Evolutionary conservation across 2,888 invertebrate species (phyloP).

Genomic region (Ichneumoninae sp.): DNA sequence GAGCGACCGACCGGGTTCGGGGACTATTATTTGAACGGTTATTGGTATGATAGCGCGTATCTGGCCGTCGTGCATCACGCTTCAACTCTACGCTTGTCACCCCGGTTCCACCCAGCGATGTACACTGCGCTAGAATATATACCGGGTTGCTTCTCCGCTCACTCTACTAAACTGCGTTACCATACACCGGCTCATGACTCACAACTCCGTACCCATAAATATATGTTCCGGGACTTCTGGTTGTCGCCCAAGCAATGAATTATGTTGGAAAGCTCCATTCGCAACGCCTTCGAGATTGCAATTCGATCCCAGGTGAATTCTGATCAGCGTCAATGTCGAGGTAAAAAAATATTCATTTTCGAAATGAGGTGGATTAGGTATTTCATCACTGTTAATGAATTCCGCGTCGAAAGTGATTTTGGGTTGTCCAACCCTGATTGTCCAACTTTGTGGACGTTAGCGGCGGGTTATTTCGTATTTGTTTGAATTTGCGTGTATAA

Average conservation of each 20-base stretch:
- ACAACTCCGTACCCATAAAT: conserved; percentile 72
- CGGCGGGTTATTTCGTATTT: background rate
- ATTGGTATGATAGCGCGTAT: conserved; percentile 82
- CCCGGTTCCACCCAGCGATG: conserved; percentile 72
- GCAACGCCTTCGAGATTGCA: conserved; percentile 49
- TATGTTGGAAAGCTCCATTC: conserved; percentile 64
- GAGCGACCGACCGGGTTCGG: conserved; percentile 71
- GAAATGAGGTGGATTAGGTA: background rate
- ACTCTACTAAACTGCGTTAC: conserved; percentile 20
- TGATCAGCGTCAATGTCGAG: background rate
- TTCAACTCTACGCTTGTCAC: conserved; percentile 81
- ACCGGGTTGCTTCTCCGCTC: conserved; percentile 51
- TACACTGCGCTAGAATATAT: conserved; percentile 30
- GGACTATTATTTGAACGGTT: conserved; percentile 82
- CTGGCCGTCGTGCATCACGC: conserved; percentile 79
- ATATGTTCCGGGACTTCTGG: conserved; percentile 80
- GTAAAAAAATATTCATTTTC: background rate
- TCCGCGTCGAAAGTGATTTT: background rate
- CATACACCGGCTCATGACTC: conserved; percentile 67
- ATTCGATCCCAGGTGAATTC: conserved; percentile 1
- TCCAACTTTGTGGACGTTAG: background rate
- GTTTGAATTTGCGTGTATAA: too few species aligned
- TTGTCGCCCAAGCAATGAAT: conserved; percentile 75
- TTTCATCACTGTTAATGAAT: background rate
- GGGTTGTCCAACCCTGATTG: background rate